Base-by-base conservation (phyloP, 2,888 invertebrate species). In the Seira musarum region DNA sequence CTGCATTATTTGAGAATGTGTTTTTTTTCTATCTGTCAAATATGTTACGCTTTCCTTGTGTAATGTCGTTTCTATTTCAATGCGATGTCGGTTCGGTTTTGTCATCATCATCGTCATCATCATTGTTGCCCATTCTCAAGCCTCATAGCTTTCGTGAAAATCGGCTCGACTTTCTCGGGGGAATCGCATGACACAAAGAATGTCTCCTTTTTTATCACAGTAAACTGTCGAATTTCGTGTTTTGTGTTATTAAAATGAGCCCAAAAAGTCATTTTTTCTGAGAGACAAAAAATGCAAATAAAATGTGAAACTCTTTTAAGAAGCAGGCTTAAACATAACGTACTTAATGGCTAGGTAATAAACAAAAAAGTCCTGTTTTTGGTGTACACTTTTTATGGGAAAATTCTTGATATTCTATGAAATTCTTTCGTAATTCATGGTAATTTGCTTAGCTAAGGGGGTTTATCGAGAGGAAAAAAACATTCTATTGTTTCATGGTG, bases 191-290 rank as follows among this genome's bases (percentile, higher is more conserved):
- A 83, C 84, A 83, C 79, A 85, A 85, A 85, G 85, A 86, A 86
- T 85, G 83, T 83, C 78, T 83, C 82, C n/a, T n/a, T 84, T 86
- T 86, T 86, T 86, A 86, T 86, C 86, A 84, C 83, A 83, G 86
- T 69, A 85, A 85, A 85, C 85, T 85, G 85, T 85, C 85, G 86
- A 86, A 86, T 86, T 85, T 75, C 84, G 84, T 86, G 84, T 81
- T 67, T 75, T 84, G 66, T 80, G 46, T 73, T 80, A 74, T 69
- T 74, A 73, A 79, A 67, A 21, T 67, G 72, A 70, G 53, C 72
- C 65, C 49, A 63, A 77, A 60, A 40, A 40, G 13, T 40, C 73
- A 61, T 70, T 65, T 60, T 40, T n/a, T n/a, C n/a, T 10, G 46
- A 13, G 13, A 10, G 46, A 13, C 6, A 46, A 46, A 70, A 78